Evolutionary conservation across 2,888 invertebrate genomes (phyloP).

Genomic region (Glaucopsyche alexis): DNA sequence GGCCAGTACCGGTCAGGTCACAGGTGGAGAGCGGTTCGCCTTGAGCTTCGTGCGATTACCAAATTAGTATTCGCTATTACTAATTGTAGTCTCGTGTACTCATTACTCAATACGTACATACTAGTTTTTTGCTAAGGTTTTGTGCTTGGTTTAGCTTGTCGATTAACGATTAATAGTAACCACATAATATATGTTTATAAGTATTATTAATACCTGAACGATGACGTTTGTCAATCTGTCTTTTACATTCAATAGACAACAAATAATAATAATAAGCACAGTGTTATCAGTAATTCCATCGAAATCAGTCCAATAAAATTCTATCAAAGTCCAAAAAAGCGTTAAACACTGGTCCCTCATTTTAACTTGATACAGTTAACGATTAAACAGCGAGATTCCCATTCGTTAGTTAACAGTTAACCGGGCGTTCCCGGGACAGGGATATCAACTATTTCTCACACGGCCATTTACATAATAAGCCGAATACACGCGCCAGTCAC

Average conservation of each 20-base stretch:
- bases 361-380: neutral
- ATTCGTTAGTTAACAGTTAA: neutral
- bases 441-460: conserved; percentile 1
- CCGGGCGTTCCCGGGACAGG: neutral
- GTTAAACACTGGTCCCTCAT: neutral
- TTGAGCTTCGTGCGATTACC: conserved; percentile 11
- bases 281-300: neutral
- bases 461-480: neutral
- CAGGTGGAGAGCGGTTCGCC: neutral
- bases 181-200: too few relatives aligned
- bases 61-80: neutral
- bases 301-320: neutral
- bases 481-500: neutral
- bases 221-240: too few relatives aligned
- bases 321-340: too few relatives aligned
- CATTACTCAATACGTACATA: neutral
- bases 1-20: neutral
- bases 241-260: too few relatives aligned
- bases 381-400: neutral
- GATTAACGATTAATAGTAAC: too few relatives aligned
- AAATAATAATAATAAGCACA: too few relatives aligned
- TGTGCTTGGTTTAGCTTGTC: too few relatives aligned
- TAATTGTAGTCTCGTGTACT: neutral
- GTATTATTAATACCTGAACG: too few relatives aligned
- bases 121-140: too few relatives aligned